Conservation (phyloP, 2,888 invertebrate genomes). For the Harpalus rubripes region DNA sequence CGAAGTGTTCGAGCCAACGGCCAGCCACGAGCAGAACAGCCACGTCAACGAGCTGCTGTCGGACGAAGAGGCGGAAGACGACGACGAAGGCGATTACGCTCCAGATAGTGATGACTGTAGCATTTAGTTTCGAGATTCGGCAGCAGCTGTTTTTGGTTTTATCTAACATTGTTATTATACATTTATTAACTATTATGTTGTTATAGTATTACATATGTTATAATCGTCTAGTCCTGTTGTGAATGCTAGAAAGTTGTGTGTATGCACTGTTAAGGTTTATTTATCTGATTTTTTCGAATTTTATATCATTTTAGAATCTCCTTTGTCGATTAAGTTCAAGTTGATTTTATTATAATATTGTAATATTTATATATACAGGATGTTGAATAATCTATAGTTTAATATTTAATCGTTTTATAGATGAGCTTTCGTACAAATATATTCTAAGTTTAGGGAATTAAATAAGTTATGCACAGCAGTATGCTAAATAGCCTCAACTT, state of each 20-base stretch:
- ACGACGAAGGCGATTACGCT: constrained; percentile 65
- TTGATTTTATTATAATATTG: constrained; percentile 42
- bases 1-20: constrained; percentile 59
- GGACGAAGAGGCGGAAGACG: constrained; percentile 52
- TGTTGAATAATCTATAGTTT: constrained; percentile 66
- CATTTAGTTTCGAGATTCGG: constrained; percentile 58
- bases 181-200: constrained; percentile 50
- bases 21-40: constrained; percentile 41
- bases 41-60: constrained; percentile 57
- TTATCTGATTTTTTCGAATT: constrained; percentile 43
- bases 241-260: constrained; percentile 52
- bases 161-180: constrained; percentile 50
- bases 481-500: constrained; percentile 60
- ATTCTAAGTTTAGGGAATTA: constrained; percentile 47
- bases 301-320: constrained; percentile 51
- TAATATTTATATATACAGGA: constrained; percentile 59
- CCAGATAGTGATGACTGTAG: constrained; percentile 67
- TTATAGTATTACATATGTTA: constrained; percentile 56
- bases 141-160: constrained; percentile 56
- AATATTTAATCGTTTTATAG: constrained; percentile 63
- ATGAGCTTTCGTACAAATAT: constrained; percentile 67
- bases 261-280: constrained; percentile 47
- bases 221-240: constrained; percentile 60
- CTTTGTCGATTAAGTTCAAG: constrained; percentile 36
- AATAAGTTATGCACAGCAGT: constrained; percentile 60